Evolutionary conservation across 2,888 invertebrate species (phyloP), one percentile per base, ranked within the genome.

Genomic region (Capitulum mitella): DNA sequence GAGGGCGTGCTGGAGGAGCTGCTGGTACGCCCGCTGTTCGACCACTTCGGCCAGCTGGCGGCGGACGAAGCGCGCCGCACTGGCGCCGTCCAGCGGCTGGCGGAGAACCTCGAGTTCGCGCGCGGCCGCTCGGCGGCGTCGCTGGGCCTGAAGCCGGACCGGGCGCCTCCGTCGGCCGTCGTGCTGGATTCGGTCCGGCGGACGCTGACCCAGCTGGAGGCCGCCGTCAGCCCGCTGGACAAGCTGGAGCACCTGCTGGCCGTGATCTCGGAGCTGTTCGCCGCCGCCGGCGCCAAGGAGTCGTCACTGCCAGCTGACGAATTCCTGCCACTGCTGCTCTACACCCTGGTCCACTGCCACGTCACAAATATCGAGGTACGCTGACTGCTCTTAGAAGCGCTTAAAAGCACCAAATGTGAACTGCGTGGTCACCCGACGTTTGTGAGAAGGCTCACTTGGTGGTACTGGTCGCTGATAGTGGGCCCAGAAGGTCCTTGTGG

Each of bases 1-100:
- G 98, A 98, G 87, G 93, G 93, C 80, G 95, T 97, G 81, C 92
- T 98, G 89, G 96, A 97, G 86, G 91, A 93, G 82, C 88, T 97
- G 83, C 94, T 98, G 43, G 93, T 98, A 58, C 88, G 92, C 78
- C 96, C 96, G 26, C 78, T 82, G 76, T 80, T 80, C 81, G 78
- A 78, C 54, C 81, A 81, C 79, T 78, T 82, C 70, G 80, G 80
- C 22, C 79, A 80, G 22, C 78, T 81, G 19, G 80, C 79, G 34
- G 80, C 80, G 22, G 80, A 82, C 12, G 79, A 80, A 1, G 80
- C 80, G 46, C 77, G 80, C 2, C 77, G 79, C 43, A 80, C 79
- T 64, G 80, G 80, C 46, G 79, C 80, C 29, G 81, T 80, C 29
- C 82, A 82, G 75, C 78, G 80, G 19, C 79, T 82, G 32, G 81